Conservation (phyloP, 2,888 invertebrate genomes). For the Drosophila macrothrix region DNA sequence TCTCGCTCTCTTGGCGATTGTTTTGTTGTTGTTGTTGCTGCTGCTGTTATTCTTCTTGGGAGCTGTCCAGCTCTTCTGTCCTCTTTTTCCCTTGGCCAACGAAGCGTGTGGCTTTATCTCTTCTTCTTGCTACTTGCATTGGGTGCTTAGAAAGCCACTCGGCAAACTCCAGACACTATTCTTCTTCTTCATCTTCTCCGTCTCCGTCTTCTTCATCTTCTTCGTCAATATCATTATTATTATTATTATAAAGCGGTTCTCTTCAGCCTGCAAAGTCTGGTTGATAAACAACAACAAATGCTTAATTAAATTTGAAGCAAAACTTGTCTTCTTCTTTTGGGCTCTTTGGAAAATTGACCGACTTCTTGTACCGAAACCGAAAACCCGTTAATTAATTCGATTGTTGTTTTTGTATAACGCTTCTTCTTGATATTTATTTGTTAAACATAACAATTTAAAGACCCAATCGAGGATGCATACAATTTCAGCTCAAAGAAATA, state of each 20-base stretch:
- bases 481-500: conserved; percentile 1
- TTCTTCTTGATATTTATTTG: conserved; percentile 18
- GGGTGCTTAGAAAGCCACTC: conserved; percentile 75
- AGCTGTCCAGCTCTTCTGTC: conserved; percentile 48
- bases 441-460: conserved; percentile 5
- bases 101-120: conserved; percentile 62
- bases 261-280: conserved; percentile 12
- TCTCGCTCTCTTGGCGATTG: conserved; percentile 12
- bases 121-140: conserved; percentile 7
- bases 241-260: conserved; percentile 13
- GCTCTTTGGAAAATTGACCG: conserved; percentile 65
- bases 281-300: conserved; percentile 31
- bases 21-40: not conserved
- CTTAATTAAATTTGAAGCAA: conserved; percentile 75
- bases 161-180: conserved; percentile 52
- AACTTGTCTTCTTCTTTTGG: conserved; percentile 25
- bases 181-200: conserved; percentile 1
- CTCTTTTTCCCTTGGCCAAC: conserved; percentile 54
- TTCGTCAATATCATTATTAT: not conserved
- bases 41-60: conserved; percentile 28
- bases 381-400: conserved; percentile 75
- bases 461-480: not conserved
- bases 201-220: not conserved
- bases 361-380: conserved; percentile 68
- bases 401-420: conserved; percentile 39